Evolutionary conservation across 2,888 invertebrate genomes (phyloP).

Genomic region (Coecobrya sp.): DNA sequence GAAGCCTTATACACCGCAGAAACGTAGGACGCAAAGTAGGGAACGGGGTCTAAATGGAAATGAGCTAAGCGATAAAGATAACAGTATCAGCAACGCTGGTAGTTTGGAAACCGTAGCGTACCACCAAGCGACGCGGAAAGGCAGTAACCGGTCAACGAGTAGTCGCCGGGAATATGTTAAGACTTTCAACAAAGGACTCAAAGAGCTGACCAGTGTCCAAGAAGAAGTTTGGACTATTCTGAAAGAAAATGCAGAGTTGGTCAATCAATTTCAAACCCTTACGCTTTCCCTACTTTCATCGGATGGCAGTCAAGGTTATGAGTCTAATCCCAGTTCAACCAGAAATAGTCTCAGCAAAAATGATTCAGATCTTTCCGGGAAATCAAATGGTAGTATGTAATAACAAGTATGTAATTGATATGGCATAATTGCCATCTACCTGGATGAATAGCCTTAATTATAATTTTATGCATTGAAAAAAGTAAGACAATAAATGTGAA

Average conservation of each 20-base stretch:
- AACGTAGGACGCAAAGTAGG: slow-evolving; percentile 49
- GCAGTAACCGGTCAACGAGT: slow-evolving; percentile 78
- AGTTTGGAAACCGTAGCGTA: slow-evolving; percentile 78
- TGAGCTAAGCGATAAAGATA: slow-evolving; percentile 54
- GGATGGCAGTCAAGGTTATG: slow-evolving; percentile 81
- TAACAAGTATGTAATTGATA: neutral
- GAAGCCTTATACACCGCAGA: slow-evolving; percentile 82
- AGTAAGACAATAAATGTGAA: slow-evolving; percentile 32
- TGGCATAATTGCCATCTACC: slow-evolving; percentile 27
- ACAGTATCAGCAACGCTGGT: slow-evolving; percentile 68
- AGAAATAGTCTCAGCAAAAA: slow-evolving; percentile 82
- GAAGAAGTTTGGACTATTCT: slow-evolving; percentile 88
- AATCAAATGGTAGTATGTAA: slow-evolving; percentile 82
- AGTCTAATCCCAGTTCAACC: slow-evolving; percentile 78
- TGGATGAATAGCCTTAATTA: slow-evolving; percentile 62
- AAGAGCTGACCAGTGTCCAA: slow-evolving; percentile 87
- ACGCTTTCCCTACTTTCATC: slow-evolving; percentile 86
- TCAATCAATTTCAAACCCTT: slow-evolving; percentile 87
- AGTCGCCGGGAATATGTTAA: slow-evolving; percentile 84
- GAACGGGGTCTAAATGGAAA: slow-evolving; percentile 62
- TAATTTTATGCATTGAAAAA: slow-evolving; percentile 6
- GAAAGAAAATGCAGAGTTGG: slow-evolving; percentile 88
- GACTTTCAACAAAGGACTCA: slow-evolving; percentile 86
- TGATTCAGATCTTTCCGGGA: slow-evolving; percentile 83
- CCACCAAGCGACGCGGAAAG: slow-evolving; percentile 72